A percentile compares a stretch with the other conserved stretches of the same genome.
phyloP scores from a whole-genome alignment of 2,797 vertebrate genomes.

The Danio jaintianensis region DNA sequence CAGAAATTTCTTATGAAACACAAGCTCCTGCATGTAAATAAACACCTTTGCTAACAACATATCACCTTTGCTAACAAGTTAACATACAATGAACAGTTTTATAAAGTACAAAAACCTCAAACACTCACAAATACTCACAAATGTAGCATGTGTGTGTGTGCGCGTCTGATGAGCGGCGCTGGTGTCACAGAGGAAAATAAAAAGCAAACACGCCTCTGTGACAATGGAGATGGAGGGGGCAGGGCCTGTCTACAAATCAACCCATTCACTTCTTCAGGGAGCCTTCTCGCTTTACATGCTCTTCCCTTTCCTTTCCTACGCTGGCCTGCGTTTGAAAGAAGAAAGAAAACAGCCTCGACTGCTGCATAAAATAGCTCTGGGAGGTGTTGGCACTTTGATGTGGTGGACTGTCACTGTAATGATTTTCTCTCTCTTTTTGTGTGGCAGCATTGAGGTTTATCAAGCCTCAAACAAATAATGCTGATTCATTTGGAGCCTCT shows the following conservation, averaged over 20 bases:
- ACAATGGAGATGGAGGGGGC: slow-evolving; percentile 66
- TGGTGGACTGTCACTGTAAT: slow-evolving; percentile 28
- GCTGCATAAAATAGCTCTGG: slow-evolving; percentile 47
- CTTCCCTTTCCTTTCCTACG: slow-evolving; percentile 46
- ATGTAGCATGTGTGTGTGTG: slow-evolving; percentile 49
- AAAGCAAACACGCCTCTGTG: slow-evolving; percentile 61
- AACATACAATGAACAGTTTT: slow-evolving; percentile 1
- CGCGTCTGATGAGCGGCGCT: slow-evolving; percentile 52
- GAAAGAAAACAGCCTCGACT: slow-evolving; percentile 43
- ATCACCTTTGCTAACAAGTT: background rate
- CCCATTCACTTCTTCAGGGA: slow-evolving; percentile 72
- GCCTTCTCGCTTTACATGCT: slow-evolving; percentile 46
- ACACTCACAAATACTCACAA: slow-evolving; percentile 54
- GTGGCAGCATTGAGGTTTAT: background rate
- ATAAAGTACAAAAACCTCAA: background rate
- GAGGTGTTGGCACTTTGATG: slow-evolving; percentile 53
- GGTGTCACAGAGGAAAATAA: slow-evolving; percentile 57
- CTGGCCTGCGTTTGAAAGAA: slow-evolving; percentile 7
- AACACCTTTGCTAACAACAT: background rate
- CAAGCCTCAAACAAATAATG: slow-evolving; percentile 11
- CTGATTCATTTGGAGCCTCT: slow-evolving; percentile 30
- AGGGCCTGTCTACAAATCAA: slow-evolving; percentile 68
- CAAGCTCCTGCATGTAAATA: background rate
- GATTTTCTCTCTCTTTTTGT: slow-evolving; percentile 32
- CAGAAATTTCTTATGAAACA: background rate